phyloP scores from a whole-genome alignment of 1,140 invertebrate genomes.

The Pogonognathellus flavescens region DNA sequence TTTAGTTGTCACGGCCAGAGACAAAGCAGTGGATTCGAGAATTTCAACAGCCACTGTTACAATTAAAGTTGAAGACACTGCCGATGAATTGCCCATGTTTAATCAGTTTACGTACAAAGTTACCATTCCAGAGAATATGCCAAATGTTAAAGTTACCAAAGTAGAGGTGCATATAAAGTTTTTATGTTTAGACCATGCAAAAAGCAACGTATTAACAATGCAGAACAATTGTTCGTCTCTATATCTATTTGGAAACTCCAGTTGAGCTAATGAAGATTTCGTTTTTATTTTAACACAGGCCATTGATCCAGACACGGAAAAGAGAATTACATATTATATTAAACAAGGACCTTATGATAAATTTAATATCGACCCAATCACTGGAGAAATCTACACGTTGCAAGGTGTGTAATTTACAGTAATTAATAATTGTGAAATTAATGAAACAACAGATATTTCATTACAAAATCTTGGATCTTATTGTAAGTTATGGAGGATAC shows the following conservation, averaged over 20 bases:
- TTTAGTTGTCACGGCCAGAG: slow-evolving; percentile 87
- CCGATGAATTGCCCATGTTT: slow-evolving; percentile 85
- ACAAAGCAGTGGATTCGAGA: slow-evolving; percentile 84
- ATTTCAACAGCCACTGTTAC: slow-evolving; percentile 89
- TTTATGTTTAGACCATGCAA: neutral
- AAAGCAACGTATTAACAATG: slow-evolving; percentile 10
- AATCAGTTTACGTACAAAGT: slow-evolving; percentile 80
- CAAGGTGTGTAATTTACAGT: too few relatives aligned
- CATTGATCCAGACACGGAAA: slow-evolving; percentile 83
- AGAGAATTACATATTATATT: slow-evolving; percentile 86
- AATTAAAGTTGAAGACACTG: slow-evolving; percentile 82
- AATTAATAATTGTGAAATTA: neutral
- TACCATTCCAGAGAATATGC: slow-evolving; percentile 85
- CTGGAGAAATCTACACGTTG: slow-evolving; percentile 82
- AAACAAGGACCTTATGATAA: slow-evolving; percentile 83
- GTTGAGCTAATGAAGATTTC: neutral
- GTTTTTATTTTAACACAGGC: slow-evolving; percentile 72
- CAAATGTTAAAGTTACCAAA: slow-evolving; percentile 81
- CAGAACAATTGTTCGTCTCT: too few relatives aligned
- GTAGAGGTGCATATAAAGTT: slow-evolving; percentile 71
- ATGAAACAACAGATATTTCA: too few relatives aligned
- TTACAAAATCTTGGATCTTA: neutral
- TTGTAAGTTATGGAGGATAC: too few relatives aligned
- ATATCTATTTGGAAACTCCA: too few relatives aligned
- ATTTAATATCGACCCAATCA: slow-evolving; percentile 84